Conservation (phyloP, 2,113 vertebrate species). For the Corythornis vintsioides region DNA sequence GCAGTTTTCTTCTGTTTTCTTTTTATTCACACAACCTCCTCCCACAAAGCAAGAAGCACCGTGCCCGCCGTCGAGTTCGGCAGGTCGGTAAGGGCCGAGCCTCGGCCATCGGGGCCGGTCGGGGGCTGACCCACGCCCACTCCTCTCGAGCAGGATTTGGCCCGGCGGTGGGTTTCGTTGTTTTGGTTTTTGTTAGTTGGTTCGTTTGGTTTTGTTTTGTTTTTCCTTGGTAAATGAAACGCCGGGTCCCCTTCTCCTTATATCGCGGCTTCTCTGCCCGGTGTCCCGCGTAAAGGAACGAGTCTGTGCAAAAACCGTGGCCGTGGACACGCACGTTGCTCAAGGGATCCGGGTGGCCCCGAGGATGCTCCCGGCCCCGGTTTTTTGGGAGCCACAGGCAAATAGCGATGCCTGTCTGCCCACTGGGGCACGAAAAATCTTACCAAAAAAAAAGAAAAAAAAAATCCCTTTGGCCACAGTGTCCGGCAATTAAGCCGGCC, state of each 20-base stretch:
- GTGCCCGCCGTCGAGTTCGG: not conserved
- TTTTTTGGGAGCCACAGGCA: not conserved
- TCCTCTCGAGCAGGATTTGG: not conserved
- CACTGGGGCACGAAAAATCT: not conserved
- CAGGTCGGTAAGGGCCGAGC: not conserved
- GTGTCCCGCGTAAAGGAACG: not conserved
- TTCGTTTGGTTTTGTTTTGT: not conserved
- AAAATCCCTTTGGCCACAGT: not conserved
- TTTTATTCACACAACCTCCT: no score
- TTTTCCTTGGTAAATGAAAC: not conserved
- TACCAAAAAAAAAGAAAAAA: not conserved
- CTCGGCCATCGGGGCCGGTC: not conserved
- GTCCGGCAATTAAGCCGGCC: not conserved
- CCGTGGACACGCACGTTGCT: fast-evolving
- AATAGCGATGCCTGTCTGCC: not conserved
- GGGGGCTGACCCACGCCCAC: not conserved
- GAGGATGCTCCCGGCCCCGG: fast-evolving
- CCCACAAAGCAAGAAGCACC: not conserved
- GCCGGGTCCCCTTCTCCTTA: fast-evolving
- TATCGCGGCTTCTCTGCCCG: not conserved
- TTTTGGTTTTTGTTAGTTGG: not conserved
- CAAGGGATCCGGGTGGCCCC: not conserved
- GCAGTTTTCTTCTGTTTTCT: not conserved
- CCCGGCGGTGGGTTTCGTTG: not conserved
- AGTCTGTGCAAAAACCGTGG: not conserved